Evolutionary conservation across 2,888 invertebrate genomes (phyloP).

Genomic region (Amblyteles armatorius): DNA sequence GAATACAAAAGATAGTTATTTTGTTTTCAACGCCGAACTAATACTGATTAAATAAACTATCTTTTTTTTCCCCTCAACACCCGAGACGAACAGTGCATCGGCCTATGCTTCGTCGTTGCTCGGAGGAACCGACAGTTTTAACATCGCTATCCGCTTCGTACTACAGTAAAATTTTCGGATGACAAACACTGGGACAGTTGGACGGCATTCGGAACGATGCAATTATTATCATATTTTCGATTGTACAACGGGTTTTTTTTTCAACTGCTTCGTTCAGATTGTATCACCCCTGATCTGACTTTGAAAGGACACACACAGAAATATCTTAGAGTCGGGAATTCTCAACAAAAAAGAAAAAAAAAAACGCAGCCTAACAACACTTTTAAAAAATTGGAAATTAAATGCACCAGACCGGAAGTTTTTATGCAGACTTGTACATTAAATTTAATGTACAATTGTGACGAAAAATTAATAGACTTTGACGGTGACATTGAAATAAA

Average conservation of each 20-base stretch:
- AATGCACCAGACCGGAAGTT: too few relatives aligned
- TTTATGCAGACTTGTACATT: too few relatives aligned
- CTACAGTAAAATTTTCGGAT: slow-evolving; percentile 17
- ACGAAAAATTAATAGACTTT: too few relatives aligned
- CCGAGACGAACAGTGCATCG: slow-evolving; percentile 14
- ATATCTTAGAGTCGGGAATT: neutral
- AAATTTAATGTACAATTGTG: too few relatives aligned
- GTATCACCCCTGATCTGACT: slow-evolving; percentile 1
- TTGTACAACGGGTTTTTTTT: neutral
- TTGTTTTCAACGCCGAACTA: slow-evolving; percentile 49
- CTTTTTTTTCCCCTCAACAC: slow-evolving; percentile 18
- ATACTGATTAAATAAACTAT: slow-evolving; percentile 38
- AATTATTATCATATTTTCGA: slow-evolving; percentile 9
- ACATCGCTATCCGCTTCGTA: neutral
- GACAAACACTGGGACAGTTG: slow-evolving; percentile 78
- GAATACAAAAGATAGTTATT: slow-evolving; percentile 73
- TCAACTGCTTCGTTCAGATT: neutral
- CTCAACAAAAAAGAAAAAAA: slow-evolving; percentile 19
- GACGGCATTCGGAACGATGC: slow-evolving; percentile 56
- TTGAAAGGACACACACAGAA: slow-evolving; percentile 8
- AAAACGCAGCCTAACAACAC: neutral
- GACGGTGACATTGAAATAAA: too few relatives aligned
- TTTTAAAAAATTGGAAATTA: neutral
- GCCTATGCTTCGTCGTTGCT: slow-evolving; percentile 6
- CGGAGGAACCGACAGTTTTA: neutral